Percentiles rank a stretch among this genome's conserved stretches.
phyloP scores from a whole-genome alignment of 2,888 invertebrate genomes.

The Zonitis immaculata region DNA sequence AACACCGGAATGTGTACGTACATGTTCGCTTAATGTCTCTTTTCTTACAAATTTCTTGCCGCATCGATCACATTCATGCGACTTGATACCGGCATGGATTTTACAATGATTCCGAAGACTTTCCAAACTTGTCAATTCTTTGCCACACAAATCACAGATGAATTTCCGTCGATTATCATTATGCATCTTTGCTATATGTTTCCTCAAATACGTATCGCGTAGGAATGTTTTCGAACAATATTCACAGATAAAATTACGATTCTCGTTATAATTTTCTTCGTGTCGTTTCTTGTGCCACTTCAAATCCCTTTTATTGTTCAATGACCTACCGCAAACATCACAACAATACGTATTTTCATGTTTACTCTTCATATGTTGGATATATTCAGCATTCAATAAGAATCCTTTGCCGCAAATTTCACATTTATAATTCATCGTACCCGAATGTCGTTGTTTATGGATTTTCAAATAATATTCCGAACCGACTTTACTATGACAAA shows the following conservation, averaged over 20 bases:
- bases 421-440: constrained; percentile 53
- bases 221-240: neutral
- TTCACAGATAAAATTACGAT: constrained; percentile 4
- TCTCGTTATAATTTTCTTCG: neutral
- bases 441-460: constrained; percentile 53
- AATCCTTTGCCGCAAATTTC: constrained; percentile 32
- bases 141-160: constrained; percentile 33
- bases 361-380: neutral
- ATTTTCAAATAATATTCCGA: constrained; percentile 42
- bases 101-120: constrained; percentile 24
- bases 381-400: constrained; percentile 32
- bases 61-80: constrained; percentile 23
- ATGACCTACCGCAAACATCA: neutral
- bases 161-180: constrained; percentile 5
- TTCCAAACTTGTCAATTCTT: constrained; percentile 22
- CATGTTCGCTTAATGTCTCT: constrained; percentile 30
- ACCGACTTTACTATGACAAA: constrained; percentile 54
- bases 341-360: neutral
- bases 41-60: constrained; percentile 24
- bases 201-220: neutral
- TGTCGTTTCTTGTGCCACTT: neutral
- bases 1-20: constrained; percentile 20
- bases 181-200: neutral
- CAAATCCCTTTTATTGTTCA: neutral
- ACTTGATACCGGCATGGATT: constrained; percentile 15